Conservation (phyloP, 2,113 vertebrate species). For the Cathartes aura region DNA sequence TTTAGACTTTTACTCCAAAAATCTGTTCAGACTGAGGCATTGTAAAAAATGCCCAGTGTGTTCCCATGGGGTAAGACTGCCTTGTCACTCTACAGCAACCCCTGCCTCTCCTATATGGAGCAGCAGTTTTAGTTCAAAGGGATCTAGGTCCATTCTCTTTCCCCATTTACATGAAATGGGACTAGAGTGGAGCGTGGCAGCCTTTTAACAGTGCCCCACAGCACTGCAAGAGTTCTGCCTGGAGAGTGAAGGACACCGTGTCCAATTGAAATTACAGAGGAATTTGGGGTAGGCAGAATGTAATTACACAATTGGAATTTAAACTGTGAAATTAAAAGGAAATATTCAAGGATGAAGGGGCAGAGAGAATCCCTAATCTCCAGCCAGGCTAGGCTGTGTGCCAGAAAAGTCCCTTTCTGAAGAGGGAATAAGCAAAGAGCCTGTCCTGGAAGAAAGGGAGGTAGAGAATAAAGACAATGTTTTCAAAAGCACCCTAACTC, state of each 20-base stretch:
- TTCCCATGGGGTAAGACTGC: slow-evolving; percentile 24
- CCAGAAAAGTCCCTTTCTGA: slow-evolving; percentile 67
- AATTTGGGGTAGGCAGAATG: slow-evolving; percentile 70
- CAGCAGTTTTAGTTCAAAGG: slow-evolving; percentile 64
- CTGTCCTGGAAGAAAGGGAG: slow-evolving; percentile 62
- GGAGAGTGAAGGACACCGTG: slow-evolving; percentile 53
- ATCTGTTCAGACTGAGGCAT: background rate
- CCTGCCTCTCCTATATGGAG: slow-evolving; percentile 22
- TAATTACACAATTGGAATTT: slow-evolving; percentile 78
- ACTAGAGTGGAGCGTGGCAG: slow-evolving; percentile 62
- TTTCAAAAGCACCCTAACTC: slow-evolving; percentile 68
- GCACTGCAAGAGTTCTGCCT: slow-evolving; percentile 60
- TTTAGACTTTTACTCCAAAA: slow-evolving; percentile 44
- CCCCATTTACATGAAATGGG: slow-evolving; percentile 68
- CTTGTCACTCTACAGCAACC: slow-evolving; percentile 43
- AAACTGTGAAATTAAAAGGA: slow-evolving; percentile 75
- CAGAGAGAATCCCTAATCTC: slow-evolving; percentile 64
- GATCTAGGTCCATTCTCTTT: slow-evolving; percentile 54
- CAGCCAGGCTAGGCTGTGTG: slow-evolving; percentile 29
- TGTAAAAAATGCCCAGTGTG: slow-evolving; percentile 13
- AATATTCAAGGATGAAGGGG: slow-evolving; percentile 69
- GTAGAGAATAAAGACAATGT: slow-evolving; percentile 51
- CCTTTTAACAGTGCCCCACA: slow-evolving; percentile 63
- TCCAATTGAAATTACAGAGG: slow-evolving; percentile 73
- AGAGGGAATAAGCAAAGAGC: slow-evolving; percentile 63